Evolutionary conservation across 2,113 vertebrate species (phyloP), one percentile per base, ranked within the genome.

Genomic region (Nansenia antarctica): DNA sequence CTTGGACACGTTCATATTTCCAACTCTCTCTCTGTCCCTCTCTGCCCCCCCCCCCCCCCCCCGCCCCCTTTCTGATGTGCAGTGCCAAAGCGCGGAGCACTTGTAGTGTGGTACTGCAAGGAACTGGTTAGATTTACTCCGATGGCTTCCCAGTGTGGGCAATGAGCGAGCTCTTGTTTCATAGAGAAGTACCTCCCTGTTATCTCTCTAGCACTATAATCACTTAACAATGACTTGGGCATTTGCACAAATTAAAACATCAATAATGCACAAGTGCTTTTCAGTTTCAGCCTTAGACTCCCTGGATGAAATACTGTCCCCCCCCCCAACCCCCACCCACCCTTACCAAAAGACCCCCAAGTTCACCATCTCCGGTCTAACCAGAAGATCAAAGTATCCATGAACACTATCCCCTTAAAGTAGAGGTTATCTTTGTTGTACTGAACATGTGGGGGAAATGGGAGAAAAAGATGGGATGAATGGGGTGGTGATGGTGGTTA

Each of bases 161-260:
- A 75, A 84, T 77, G 70, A 80, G 84, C 79, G 27, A 82, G 90
- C 87, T 92, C 89, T 78, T 87, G 90, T 92, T 90, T 90, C 90
- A 89, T 87, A 80, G 79, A 87, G 85, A 88, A 89, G 87, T 88
- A 86, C 85, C 86, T 90, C 87, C 84, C 88, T 88, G 80, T 90
- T 92, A 92, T 92, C 92, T 91, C 85, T 81, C 87, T 57, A 83
- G 85, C 89, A 89, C 89, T 90, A 90, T 91, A 92, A 92, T 93
- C 91, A 91, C 91, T 93, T 93, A 93, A 93, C 92, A 93, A 93
- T 93, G 92, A 92, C 92, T 89, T 82, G 84, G 88, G 90, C 91
- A 92, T 92, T 92, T 90, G 90, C 90, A 91, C 92, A 92, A 93
- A 92, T 93, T 92, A 92, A 93, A 92, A 92, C 89, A 93, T 93